Evolutionary conservation across 2,797 vertebrate genomes (phyloP).

Genomic region (Gymnopithys bicolor): DNA sequence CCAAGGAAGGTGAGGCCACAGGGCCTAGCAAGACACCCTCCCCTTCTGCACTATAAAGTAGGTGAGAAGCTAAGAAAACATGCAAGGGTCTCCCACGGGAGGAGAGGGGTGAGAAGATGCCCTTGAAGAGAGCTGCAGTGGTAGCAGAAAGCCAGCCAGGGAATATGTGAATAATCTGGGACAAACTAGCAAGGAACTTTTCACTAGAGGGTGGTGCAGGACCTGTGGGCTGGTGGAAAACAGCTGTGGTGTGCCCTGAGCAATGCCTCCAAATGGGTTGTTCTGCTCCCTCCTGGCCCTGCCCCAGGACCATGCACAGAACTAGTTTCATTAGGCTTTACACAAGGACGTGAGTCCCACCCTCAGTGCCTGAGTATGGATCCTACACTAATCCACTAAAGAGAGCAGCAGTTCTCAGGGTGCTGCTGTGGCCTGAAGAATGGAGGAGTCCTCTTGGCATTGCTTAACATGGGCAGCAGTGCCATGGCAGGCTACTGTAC

Average conservation of each 20-base stretch:
- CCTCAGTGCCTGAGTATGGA: background rate
- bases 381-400: background rate
- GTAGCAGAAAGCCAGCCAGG: background rate
- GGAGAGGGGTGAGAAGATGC: background rate
- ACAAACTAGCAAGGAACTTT: background rate
- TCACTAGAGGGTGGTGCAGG: background rate
- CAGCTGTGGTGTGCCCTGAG: background rate
- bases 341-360: background rate
- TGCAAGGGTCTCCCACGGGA: background rate
- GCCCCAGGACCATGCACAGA: background rate
- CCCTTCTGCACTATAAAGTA: background rate
- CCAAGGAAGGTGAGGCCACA: background rate
- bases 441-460: background rate
- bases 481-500: accelerated
- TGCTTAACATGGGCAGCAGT: background rate
- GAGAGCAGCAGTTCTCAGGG: background rate
- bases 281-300: background rate
- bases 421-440: background rate
- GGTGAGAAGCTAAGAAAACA: background rate
- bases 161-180: background rate
- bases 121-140: background rate
- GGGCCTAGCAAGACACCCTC: background rate
- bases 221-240: background rate
- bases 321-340: constrained; percentile 1
- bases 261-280: background rate